Conservation (phyloP, 2,888 invertebrate genomes). For the Dione vanillae region DNA sequence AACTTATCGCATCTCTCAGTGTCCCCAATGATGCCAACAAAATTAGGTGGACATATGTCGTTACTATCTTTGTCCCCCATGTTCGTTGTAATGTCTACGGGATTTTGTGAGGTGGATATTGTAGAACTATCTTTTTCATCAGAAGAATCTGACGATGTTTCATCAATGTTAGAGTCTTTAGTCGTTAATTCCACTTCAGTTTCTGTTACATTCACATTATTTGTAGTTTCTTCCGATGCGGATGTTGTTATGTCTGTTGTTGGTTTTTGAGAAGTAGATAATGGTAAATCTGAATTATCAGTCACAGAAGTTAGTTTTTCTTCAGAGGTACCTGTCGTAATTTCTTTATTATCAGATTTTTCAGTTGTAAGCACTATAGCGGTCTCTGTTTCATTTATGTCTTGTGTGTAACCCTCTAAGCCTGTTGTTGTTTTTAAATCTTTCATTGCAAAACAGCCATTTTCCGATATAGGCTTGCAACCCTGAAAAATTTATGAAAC, state of each 20-base stretch:
- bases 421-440: background rate
- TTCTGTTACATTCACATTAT: background rate
- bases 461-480: constrained; percentile 11
- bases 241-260: constrained; percentile 1
- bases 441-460: background rate
- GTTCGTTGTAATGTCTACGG: background rate
- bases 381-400: background rate
- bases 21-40: constrained; percentile 9
- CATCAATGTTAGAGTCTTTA: background rate
- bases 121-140: background rate
- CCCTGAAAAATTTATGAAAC: background rate
- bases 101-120: background rate
- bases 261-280: background rate
- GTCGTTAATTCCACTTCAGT: background rate
- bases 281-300: background rate
- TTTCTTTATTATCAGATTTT: background rate
- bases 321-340: background rate
- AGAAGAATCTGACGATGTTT: background rate
- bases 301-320: background rate
- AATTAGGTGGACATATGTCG: background rate
- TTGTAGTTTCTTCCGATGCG: background rate
- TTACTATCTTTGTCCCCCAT: background rate
- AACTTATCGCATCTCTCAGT: constrained; percentile 2
- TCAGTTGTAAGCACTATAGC: background rate
- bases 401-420: background rate